Evolutionary conservation across 64 coral and sea anemone genomes (phyloP).

Genomic region (Catalaphyllia jardinei): DNA sequence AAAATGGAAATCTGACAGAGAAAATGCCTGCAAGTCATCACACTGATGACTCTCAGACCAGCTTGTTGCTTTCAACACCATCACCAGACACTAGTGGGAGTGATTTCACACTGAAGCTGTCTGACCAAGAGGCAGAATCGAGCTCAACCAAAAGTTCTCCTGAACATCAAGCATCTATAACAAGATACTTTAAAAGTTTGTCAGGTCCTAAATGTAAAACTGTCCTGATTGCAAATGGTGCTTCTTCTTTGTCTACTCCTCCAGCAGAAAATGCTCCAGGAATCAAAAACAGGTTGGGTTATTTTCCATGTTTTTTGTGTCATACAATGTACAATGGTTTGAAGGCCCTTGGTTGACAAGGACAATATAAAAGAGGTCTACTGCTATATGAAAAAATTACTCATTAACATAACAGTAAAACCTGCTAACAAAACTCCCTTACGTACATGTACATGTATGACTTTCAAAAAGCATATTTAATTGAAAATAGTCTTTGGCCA

Average conservation of each 20-base stretch:
- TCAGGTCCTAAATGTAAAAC: constrained; percentile 25
- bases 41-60: neutral
- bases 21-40: neutral
- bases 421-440: too few relatives aligned
- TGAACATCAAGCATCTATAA: constrained; percentile 78
- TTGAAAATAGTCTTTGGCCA: too few relatives aligned
- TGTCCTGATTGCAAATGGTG: constrained; percentile 9
- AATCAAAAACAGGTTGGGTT: neutral
- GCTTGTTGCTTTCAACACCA: constrained; percentile 20
- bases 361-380: too few relatives aligned
- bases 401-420: too few relatives aligned
- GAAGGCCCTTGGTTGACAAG: too few relatives aligned
- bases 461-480: too few relatives aligned
- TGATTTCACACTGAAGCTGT: constrained; percentile 47
- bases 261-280: neutral
- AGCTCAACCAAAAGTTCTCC: constrained; percentile 60
- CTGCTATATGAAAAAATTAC: too few relatives aligned
- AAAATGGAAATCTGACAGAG: neutral
- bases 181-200: constrained; percentile 66
- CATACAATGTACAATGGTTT: too few relatives aligned
- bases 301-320: neutral
- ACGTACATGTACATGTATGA: too few relatives aligned
- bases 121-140: constrained; percentile 42
- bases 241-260: neutral
- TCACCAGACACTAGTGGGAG: constrained; percentile 54